Conservation (phyloP, 2,888 invertebrate genomes). For the Rhagonycha fulva region DNA sequence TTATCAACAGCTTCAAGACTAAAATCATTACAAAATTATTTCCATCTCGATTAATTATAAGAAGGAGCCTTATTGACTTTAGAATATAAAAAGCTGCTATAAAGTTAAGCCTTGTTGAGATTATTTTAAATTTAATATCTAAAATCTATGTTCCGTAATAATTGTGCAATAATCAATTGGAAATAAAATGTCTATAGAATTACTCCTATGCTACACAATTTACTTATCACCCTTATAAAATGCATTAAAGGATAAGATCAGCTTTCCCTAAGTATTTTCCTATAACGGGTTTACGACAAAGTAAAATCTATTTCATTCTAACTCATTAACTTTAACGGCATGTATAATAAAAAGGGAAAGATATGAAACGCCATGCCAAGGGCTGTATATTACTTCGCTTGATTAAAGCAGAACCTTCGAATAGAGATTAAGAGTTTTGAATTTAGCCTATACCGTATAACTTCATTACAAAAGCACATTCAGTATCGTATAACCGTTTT, state of each 20-base stretch:
- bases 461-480: slow-evolving; percentile 27
- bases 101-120: not conserved
- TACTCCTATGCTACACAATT: slow-evolving; percentile 40
- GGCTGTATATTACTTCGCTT: slow-evolving; percentile 42
- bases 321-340: slow-evolving; percentile 48
- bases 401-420: slow-evolving; percentile 43
- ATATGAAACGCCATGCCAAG: slow-evolving; percentile 28
- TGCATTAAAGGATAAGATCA: slow-evolving; percentile 50
- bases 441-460: slow-evolving; percentile 30
- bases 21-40: not conserved
- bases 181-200: slow-evolving; percentile 29
- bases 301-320: slow-evolving; percentile 49
- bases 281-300: slow-evolving; percentile 48
- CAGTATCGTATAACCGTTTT: slow-evolving; percentile 28
- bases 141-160: not conserved
- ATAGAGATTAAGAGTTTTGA: slow-evolving; percentile 41
- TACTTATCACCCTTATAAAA: slow-evolving; percentile 48
- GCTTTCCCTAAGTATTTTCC: slow-evolving; percentile 47
- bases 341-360: slow-evolving; percentile 29
- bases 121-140: not conserved
- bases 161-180: slow-evolving; percentile 13
- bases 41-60: not conserved
- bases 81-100: not conserved
- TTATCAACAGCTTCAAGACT: not conserved
- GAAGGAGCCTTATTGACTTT: not conserved